Conservation (phyloP, 2,113 vertebrate species). For the Melanotaenia duboulayi region DNA sequence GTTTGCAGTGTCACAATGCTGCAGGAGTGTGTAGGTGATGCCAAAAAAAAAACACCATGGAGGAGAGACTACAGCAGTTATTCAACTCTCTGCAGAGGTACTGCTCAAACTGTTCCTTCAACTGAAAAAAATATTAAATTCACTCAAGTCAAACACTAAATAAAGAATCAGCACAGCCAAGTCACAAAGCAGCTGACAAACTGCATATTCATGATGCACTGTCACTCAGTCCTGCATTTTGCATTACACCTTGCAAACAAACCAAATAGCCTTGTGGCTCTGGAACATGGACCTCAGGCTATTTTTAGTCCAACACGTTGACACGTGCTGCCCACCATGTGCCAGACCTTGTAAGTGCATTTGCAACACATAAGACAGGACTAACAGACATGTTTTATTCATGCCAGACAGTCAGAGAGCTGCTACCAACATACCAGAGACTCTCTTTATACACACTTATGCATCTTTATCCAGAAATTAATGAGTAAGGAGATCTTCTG, state of each 20-base stretch:
- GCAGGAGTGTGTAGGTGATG: slow-evolving; percentile 6
- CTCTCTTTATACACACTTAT: neutral
- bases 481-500: slow-evolving; percentile 23
- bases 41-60: neutral
- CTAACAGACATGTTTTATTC: slow-evolving; percentile 76
- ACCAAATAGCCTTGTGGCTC: slow-evolving; percentile 28
- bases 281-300: slow-evolving; percentile 31
- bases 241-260: slow-evolving; percentile 45
- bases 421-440: slow-evolving; percentile 33
- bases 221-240: slow-evolving; percentile 21
- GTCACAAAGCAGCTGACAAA: neutral
- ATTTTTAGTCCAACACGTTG: slow-evolving; percentile 71
- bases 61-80: slow-evolving; percentile 27
- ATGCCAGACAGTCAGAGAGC: slow-evolving; percentile 52
- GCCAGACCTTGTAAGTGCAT: slow-evolving; percentile 64
- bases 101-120: neutral
- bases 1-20: slow-evolving; percentile 36
- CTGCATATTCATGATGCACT: slow-evolving; percentile 1
- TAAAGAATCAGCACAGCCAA: neutral
- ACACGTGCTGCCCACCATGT: slow-evolving; percentile 71
- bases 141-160: slow-evolving; percentile 4
- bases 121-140: slow-evolving; percentile 1
- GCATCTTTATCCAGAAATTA: slow-evolving; percentile 35
- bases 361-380: slow-evolving; percentile 58
- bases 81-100: slow-evolving; percentile 4